phyloP scores from a whole-genome alignment of 2,888 invertebrate species.

The Pseudococcus viburni region DNA sequence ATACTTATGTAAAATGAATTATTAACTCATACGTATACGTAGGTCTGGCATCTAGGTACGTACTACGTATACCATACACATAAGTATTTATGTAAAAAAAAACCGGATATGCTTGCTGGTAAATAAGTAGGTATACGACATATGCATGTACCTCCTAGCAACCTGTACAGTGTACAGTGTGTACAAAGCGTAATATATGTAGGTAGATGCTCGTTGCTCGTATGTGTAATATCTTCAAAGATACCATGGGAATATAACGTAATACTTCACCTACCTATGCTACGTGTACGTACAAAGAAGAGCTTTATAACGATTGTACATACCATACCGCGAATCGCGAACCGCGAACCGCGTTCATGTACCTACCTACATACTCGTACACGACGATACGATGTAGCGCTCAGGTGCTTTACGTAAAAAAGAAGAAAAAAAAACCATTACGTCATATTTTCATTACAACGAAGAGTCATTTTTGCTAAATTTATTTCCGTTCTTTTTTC shows the following conservation, averaged over 20 bases:
- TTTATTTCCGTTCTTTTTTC: slow-evolving; percentile 8
- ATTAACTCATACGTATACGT: no score
- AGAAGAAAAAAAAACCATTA: not conserved
- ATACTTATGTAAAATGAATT: no score
- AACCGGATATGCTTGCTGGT: not conserved
- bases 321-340: not conserved
- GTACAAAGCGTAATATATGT: not conserved
- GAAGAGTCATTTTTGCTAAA: slow-evolving; percentile 2
- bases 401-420: not conserved
- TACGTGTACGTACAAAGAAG: not conserved
- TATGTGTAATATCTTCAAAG: not conserved
- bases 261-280: not conserved
- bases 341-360: no score
- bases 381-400: not conserved
- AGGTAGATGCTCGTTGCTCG: not conserved
- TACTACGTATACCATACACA: no score
- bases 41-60: no score
- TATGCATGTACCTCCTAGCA: no score
- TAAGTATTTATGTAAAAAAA: no score
- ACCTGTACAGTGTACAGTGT: not conserved
- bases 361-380: not conserved
- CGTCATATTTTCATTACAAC: slow-evolving; percentile 32
- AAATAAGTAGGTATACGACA: not conserved
- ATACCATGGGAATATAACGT: slow-evolving; percentile 43
- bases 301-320: not conserved